Conservation (phyloP, 2,888 invertebrate genomes). For the Emmelina monodactyla region DNA sequence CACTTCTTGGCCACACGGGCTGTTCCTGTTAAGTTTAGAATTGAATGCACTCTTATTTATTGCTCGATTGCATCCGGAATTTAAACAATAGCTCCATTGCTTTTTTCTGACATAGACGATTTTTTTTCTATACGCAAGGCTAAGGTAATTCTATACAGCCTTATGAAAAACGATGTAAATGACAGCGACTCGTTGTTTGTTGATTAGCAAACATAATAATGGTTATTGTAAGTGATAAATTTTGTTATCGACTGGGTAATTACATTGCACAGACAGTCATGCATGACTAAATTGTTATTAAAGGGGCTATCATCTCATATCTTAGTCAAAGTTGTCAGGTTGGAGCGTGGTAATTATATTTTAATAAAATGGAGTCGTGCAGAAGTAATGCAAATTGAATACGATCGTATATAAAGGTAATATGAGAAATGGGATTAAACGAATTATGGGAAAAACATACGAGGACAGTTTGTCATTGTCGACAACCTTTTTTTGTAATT, state of each 20-base stretch:
- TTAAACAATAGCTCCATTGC: background rate
- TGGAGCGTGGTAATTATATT: background rate
- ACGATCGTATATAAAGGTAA: background rate
- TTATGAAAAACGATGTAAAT: background rate
- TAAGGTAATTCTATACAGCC: background rate
- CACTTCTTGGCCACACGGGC: conserved; percentile 46
- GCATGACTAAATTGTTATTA: background rate
- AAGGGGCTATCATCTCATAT: background rate
- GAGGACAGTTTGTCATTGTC: no score
- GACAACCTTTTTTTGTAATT: no score
- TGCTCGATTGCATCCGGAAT: no score
- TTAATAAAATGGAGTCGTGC: background rate
- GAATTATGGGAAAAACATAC: no score
- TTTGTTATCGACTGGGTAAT: background rate
- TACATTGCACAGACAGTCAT: background rate
- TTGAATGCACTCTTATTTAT: conserved; percentile 12
- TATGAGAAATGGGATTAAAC: background rate
- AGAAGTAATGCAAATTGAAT: background rate
- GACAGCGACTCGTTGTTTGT: no score
- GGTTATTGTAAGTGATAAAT: background rate
- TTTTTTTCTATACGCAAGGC: no score
- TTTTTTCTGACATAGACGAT: background rate
- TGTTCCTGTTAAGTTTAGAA: conserved; percentile 29
- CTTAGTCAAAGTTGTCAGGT: background rate
- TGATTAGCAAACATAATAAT: no score